These are phyloP conservation scores for Atta colombica DNA, from an alignment of 1,140 invertebrate species.

Conservation along the genomic window DNA sequence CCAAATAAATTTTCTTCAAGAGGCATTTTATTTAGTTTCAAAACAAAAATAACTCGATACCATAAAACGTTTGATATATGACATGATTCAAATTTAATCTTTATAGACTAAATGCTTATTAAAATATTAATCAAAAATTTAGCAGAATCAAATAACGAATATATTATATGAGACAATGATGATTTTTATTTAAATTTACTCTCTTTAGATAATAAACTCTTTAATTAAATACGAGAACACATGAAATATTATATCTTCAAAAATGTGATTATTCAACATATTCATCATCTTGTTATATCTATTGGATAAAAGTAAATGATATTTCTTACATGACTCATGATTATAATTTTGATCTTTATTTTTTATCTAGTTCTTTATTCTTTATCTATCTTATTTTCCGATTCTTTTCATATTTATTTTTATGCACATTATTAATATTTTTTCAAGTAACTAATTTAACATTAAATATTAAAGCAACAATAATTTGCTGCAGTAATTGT, in stretches of 20 bases:
- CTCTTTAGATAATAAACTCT: neutral
- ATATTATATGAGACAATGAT: neutral
- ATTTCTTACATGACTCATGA: neutral
- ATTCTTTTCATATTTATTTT: neutral
- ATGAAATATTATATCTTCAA: neutral
- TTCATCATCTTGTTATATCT: neutral
- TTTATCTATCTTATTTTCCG: neutral
- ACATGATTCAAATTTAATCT: neutral
- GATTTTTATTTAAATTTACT: neutral
- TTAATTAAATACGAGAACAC: neutral
- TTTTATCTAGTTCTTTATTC: neutral
- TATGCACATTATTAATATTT: neutral
- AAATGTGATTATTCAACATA: conserved; percentile 4
- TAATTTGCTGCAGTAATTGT: neutral
- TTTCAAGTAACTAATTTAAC: neutral
- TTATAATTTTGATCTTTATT: neutral
- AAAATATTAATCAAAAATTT: neutral
- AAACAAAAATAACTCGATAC: neutral
- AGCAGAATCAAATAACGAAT: neutral
- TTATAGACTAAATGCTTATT: neutral
- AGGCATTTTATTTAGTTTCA: neutral
- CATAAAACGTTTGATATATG: neutral
- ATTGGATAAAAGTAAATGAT: neutral
- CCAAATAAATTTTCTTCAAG: neutral
- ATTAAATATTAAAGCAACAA: neutral